These are phyloP conservation scores for Clanis bilineata DNA, from an alignment of 2,888 invertebrate genomes.

Conservation along the genomic window DNA sequence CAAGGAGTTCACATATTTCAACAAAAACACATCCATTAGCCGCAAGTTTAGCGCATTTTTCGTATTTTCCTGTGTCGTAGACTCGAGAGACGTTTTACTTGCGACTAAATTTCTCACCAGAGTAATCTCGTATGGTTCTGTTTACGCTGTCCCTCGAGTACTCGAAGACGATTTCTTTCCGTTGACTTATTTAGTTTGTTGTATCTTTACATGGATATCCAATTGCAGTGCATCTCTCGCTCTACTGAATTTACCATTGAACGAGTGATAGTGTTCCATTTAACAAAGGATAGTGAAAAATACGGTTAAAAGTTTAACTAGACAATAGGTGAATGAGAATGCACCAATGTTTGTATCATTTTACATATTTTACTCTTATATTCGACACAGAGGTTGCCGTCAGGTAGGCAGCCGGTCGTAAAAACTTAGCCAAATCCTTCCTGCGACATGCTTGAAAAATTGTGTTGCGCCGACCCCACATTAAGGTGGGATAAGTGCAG, in stretches of 20 bases:
- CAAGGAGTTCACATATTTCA: constrained; percentile 9
- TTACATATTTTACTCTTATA: not conserved
- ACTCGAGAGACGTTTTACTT: constrained; percentile 18
- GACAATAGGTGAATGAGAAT: not conserved
- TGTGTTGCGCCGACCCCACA: too few relatives aligned
- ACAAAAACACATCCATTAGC: constrained; percentile 41
- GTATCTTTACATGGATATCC: constrained; percentile 2
- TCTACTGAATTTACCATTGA: not conserved
- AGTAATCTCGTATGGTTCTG: constrained; percentile 41
- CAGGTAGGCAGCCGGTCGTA: too few relatives aligned
- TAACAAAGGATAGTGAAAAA: not conserved
- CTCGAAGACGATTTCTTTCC: constrained; percentile 33
- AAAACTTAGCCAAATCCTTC: too few relatives aligned
- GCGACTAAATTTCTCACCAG: constrained; percentile 44
- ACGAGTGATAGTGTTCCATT: not conserved
- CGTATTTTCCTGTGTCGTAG: constrained; percentile 46
- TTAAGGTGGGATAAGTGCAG: too few relatives aligned
- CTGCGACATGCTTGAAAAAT: too few relatives aligned
- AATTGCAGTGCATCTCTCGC: not conserved
- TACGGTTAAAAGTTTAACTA: not conserved
- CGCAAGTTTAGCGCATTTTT: constrained; percentile 47
- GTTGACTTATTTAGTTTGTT: constrained; percentile 42
- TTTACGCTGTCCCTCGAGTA: constrained; percentile 33
- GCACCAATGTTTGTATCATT: not conserved
- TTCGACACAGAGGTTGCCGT: too few relatives aligned